A percentile compares a stretch with the other conserved stretches of the same genome.
These are phyloP conservation scores for Lepilemur ruficaudatus DNA, from an alignment of 2,797 vertebrate genomes.

Conservation along the genomic window DNA sequence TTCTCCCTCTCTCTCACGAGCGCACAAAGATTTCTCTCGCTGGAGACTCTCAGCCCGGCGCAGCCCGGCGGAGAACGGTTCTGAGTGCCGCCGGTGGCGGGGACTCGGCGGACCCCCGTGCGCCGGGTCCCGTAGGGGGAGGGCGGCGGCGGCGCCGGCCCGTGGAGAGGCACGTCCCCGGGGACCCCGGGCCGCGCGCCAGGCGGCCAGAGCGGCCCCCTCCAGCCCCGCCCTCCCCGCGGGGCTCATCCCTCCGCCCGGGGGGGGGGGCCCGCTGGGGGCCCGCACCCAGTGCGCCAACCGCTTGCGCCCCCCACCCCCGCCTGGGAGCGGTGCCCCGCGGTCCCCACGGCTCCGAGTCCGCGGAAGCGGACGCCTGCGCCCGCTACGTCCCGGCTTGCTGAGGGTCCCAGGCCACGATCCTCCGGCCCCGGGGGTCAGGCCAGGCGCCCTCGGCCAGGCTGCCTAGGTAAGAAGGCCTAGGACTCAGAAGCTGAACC, in stretches of 20 bases:
- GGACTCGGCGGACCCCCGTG: conserved; percentile 11
- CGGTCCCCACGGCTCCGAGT: background rate
- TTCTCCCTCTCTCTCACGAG: conserved; percentile 19
- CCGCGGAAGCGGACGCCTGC: conserved; percentile 29
- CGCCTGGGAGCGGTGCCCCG: background rate
- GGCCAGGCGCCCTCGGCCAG: background rate
- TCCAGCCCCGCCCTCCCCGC: conserved; percentile 64
- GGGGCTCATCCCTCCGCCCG: conserved; percentile 62
- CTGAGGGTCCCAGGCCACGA: conserved; percentile 17
- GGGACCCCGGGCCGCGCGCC: conserved; percentile 72
- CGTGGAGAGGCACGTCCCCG: conserved; percentile 48
- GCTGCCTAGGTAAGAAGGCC: conserved; percentile 72
- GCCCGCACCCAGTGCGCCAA: conserved; percentile 57
- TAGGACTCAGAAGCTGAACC: background rate
- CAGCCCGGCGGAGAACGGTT: background rate
- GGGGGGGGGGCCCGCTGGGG: conserved; percentile 22
- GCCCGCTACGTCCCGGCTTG: background rate
- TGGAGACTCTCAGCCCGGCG: background rate
- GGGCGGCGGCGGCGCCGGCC: conserved; percentile 58
- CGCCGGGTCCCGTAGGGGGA: conserved; percentile 17
- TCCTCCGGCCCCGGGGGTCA: background rate
- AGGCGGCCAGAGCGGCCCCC: conserved; percentile 68
- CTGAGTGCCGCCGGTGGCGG: background rate
- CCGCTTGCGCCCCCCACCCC: conserved; percentile 59
- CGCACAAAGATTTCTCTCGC: conserved; percentile 57